These are phyloP conservation scores for Otus scops DNA, from an alignment of 2,797 vertebrate genomes.

Conservation along the genomic window DNA sequence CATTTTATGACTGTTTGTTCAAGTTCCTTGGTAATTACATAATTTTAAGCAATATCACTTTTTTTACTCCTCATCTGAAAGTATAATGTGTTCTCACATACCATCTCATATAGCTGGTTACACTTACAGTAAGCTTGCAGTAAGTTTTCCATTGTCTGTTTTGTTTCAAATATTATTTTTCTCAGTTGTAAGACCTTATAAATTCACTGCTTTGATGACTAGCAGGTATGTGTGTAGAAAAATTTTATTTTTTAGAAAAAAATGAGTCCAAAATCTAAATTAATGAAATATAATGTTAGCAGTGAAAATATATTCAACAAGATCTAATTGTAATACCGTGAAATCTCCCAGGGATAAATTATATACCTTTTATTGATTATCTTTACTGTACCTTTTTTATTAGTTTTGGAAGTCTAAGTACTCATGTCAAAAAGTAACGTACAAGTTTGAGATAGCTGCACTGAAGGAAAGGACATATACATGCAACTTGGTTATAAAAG, in stretches of 20 bases:
- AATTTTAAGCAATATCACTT: neutral
- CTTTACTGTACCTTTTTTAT: neutral
- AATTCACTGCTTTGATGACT: neutral
- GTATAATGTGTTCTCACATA: neutral
- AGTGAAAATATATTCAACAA: neutral
- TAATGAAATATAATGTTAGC: neutral
- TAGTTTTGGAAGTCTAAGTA: neutral
- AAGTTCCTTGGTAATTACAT: neutral
- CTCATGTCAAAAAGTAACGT: neutral
- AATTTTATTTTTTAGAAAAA: neutral
- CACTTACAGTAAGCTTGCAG: neutral
- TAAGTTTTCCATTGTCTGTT: neutral
- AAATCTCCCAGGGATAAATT: neutral
- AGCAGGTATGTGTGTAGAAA: neutral
- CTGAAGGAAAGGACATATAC: neutral
- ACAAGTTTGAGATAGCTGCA: neutral
- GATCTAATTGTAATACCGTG: neutral
- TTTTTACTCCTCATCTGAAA: neutral
- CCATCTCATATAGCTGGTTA: neutral
- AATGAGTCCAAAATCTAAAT: neutral
- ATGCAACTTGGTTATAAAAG: neutral
- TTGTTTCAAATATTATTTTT: neutral
- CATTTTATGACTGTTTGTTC: neutral
- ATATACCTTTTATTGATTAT: neutral
- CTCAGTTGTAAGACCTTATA: neutral